Evolutionary conservation across 1,140 invertebrate genomes (phyloP).

Genomic region (Zaprionus capensis): DNA sequence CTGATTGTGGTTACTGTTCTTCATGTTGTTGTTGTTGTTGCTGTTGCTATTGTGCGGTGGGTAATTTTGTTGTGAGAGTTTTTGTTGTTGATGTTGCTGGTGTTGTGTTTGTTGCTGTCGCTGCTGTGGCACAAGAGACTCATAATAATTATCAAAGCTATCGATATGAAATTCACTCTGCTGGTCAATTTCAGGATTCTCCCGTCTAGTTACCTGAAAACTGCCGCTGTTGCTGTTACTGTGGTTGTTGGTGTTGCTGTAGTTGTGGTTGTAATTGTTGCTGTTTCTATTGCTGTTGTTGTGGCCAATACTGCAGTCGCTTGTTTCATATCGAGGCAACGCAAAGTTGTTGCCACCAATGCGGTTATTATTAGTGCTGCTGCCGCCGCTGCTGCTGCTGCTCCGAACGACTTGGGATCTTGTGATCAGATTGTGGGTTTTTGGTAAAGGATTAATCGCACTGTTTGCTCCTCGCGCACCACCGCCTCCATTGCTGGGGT

Average conservation of each 20-base stretch:
- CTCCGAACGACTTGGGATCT: slow-evolving; percentile 48
- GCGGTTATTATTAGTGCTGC: slow-evolving; percentile 8
- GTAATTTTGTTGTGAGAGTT: slow-evolving; percentile 54
- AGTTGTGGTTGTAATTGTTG: slow-evolving; percentile 24
- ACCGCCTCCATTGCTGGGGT: slow-evolving; percentile 42
- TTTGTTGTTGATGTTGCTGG: slow-evolving; percentile 22
- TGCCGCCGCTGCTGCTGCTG: slow-evolving; percentile 25
- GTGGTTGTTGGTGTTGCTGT: slow-evolving; percentile 39
- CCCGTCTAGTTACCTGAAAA: slow-evolving; percentile 44
- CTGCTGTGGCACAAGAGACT: slow-evolving; percentile 39
- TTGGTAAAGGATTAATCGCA: slow-evolving; percentile 53
- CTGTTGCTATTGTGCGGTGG: slow-evolving; percentile 45
- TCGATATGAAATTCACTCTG: not conserved
- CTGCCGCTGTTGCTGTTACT: slow-evolving; percentile 37
- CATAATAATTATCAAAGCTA: slow-evolving; percentile 22
- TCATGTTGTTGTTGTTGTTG: slow-evolving; percentile 31
- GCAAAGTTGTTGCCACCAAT: slow-evolving; percentile 39
- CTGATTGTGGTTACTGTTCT: slow-evolving; percentile 52
- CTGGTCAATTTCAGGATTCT: not conserved
- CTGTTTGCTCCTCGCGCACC: slow-evolving; percentile 42
- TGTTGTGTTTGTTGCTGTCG: slow-evolving; percentile 46
- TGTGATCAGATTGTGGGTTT: slow-evolving; percentile 57
- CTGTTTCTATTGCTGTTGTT: slow-evolving; percentile 14
- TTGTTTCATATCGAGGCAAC: slow-evolving; percentile 35
- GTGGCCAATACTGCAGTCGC: slow-evolving; percentile 38